These are phyloP conservation scores for Ferrisia virgata DNA, from an alignment of 2,888 invertebrate species.

Conservation along the genomic window DNA sequence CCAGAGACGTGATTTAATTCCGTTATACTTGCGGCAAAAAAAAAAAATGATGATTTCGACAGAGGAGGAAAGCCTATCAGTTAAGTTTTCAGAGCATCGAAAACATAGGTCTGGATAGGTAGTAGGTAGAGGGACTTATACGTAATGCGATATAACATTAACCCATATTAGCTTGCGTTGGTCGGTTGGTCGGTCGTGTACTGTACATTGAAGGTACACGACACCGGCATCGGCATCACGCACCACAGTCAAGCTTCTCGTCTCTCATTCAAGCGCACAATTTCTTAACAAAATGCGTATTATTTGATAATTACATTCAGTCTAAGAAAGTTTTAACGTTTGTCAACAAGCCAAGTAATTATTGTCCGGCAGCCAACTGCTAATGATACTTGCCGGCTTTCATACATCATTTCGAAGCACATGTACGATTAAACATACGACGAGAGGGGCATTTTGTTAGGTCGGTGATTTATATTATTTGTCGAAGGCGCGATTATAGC, in stretches of 20 bases:
- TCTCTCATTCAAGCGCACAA: background rate
- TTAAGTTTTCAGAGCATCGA: background rate
- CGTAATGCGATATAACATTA: background rate
- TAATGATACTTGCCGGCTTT: slow-evolving; percentile 7
- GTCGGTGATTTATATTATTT: background rate
- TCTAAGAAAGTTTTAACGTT: slow-evolving; percentile 19
- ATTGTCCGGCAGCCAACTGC: slow-evolving; percentile 15
- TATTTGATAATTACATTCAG: slow-evolving; percentile 7
- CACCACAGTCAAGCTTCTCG: background rate
- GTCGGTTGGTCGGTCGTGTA: no score
- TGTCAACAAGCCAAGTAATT: slow-evolving; percentile 16
- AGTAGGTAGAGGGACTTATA: no score
- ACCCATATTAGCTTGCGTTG: background rate
- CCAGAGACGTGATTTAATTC: background rate
- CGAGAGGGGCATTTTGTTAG: background rate
- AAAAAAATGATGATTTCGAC: slow-evolving; percentile 2
- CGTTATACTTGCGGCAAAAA: no score
- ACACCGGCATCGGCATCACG: no score
- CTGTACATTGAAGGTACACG: no score
- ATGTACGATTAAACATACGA: background rate
- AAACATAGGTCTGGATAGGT: no score
- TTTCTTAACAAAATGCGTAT: slow-evolving; percentile 5
- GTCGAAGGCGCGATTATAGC: slow-evolving; percentile 8
- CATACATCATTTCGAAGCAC: background rate
- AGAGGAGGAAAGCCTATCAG: background rate